Conservation (phyloP, 2,888 invertebrate genomes). For the Sylvicola cinctus region DNA sequence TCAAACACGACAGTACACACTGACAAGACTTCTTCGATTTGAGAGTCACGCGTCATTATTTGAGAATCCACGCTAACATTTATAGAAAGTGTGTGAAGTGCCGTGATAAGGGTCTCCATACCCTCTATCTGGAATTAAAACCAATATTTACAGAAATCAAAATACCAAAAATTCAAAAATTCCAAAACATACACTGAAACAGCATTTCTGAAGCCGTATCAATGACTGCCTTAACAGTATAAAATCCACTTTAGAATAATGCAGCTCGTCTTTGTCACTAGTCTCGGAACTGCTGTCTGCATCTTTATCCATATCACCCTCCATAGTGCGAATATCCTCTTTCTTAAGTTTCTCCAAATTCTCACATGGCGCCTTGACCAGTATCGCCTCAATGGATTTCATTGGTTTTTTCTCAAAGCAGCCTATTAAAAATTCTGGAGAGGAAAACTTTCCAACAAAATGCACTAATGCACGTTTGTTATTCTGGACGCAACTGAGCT, state of each 20-base stretch:
- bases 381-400: constrained; percentile 29
- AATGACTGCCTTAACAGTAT: constrained; percentile 27
- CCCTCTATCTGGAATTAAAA: not conserved
- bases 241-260: constrained; percentile 37
- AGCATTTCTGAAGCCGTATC: constrained; percentile 18
- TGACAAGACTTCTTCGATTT: constrained; percentile 18
- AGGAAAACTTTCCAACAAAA: constrained; percentile 59
- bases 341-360: constrained; percentile 31
- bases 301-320: constrained; percentile 73
- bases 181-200: no score
- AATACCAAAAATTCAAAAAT: no score
- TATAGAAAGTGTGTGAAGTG: constrained; percentile 11
- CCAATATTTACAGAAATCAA: no score
- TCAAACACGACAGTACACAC: constrained; percentile 58
- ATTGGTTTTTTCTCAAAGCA: constrained; percentile 40
- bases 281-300: constrained; percentile 40
- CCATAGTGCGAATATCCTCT: constrained; percentile 48
- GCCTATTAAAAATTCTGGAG: constrained; percentile 44
- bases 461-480: constrained; percentile 33
- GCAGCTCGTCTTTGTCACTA: not conserved
- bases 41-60: constrained; percentile 8
- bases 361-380: constrained; percentile 28
- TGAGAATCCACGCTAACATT: constrained; percentile 10
- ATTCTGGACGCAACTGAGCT: no score
- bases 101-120: constrained; percentile 16